Evolutionary conservation across 2,113 vertebrate species (phyloP), one percentile per base, ranked within the genome.

Genomic region (Macrotis lagotis): DNA sequence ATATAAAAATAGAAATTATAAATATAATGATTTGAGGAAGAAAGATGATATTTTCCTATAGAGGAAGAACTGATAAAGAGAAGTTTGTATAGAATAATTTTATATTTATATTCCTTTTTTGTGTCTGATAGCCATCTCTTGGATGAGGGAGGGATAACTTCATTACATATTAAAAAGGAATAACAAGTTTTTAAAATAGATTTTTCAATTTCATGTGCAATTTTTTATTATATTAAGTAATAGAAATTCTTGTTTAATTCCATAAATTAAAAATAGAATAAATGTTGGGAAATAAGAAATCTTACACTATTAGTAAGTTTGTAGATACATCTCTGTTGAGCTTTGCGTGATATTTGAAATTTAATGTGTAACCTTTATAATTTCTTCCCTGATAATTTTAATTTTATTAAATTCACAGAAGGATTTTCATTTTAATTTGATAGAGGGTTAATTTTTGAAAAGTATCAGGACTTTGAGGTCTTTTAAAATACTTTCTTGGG

Each of bases 401-500:
- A 66, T 37, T 66, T 66, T 66, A 31, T 74, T 9, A n/a, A 74
- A n/a, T 74, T 74, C 37, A 74, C 12, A n/a, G 14, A 24, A 26
- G 24, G 28, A 31, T 55, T 55, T 55, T 55, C 10, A 55, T 59
- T 59, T 59, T 48, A 89, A 89, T 89, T 48, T 89, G 47, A 48
- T 48, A 89, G 47, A 28, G 48, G 59, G 31, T 66, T n/a, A 74
- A 31, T 8, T 59, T 59, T 59, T 59, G 8, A 3, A 31, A 55
- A 59, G 16, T 74, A 74, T 22, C 4, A 74, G 37, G 59, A n/a
- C 88, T 48, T 26, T 25, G 48, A 89, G 24, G 26, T 25, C 8
- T 47, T 88, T 88, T 88, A 22, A 88, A 89, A 22, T 93, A 2
- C 49, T 93, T 93, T 95, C 28, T 94, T 95, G n/a, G n/a, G n/a